These are phyloP conservation scores for Eupeodes luniger DNA, from an alignment of 2,888 invertebrate species.

Conservation along the genomic window DNA sequence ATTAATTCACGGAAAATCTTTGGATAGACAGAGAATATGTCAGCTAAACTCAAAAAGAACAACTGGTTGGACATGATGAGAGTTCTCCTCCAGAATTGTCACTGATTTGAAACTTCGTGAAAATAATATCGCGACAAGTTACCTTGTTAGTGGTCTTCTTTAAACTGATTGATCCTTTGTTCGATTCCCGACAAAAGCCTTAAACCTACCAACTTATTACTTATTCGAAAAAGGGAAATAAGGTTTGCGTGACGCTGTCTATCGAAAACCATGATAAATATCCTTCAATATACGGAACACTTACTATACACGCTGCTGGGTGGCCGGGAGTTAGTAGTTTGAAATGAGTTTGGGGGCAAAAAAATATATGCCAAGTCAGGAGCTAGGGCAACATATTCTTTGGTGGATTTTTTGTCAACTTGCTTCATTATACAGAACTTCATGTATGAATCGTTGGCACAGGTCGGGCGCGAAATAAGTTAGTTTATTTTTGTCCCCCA, in stretches of 20 bases:
- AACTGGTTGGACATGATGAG: slow-evolving; percentile 80
- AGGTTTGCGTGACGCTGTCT: slow-evolving; percentile 60
- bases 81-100: too few species aligned
- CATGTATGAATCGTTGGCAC: slow-evolving; percentile 7
- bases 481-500: background rate
- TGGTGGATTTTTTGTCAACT: slow-evolving; percentile 71
- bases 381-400: slow-evolving; percentile 62
- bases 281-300: slow-evolving; percentile 63
- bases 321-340: background rate
- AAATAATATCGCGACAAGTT: slow-evolving; percentile 47
- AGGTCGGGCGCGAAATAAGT: background rate
- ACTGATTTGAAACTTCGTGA: background rate
- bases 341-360: background rate
- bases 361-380: background rate
- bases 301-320: background rate
- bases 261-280: slow-evolving; percentile 62
- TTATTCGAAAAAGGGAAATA: slow-evolving; percentile 57
- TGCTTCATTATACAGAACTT: slow-evolving; percentile 35
- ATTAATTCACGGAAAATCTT: slow-evolving; percentile 87
- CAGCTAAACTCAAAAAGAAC: slow-evolving; percentile 82
- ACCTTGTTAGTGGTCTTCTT: slow-evolving; percentile 59
- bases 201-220: slow-evolving; percentile 28
- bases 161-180: slow-evolving; percentile 58
- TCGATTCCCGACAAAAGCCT: slow-evolving; percentile 40
- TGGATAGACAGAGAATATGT: slow-evolving; percentile 88